Base-by-base conservation (phyloP, 1,140 invertebrate species). In the Bombus cullumanus region DNA sequence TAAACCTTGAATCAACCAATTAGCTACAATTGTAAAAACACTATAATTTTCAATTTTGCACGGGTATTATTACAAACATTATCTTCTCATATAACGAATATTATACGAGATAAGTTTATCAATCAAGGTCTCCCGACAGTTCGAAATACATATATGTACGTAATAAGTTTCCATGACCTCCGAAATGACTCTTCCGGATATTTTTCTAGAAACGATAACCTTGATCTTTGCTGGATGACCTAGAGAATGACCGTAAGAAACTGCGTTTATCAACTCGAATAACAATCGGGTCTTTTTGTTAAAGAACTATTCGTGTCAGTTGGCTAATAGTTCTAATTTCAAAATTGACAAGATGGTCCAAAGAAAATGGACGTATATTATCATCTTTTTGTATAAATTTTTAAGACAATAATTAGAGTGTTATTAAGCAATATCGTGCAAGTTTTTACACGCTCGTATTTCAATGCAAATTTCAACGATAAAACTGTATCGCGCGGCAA, bases 31-130 rank as follows among this genome's bases (percentile, higher is more conserved):
- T 59, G 39, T 18, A 34, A 22, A 31, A n/a, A 8, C 5, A 12
- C 41, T 47, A 31, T 53, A 53, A 68, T 83, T 15, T 39, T 77
- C 62, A 68, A 83, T 83, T 77, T 77, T 66, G 2, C n/a, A 83
- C 62, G 79, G 68, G 15, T 72, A 53, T 77, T 28, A 64, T 57
- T 28, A 39, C 39, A 12, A 15, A 31, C 41, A 43, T 8, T 39
- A 64, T 62, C 41, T 77, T 22, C 13, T 31, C 28, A 3, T 6
- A 43, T 43, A 41, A 43, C 39, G 71, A 31, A n/a, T 31, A 31
- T 43, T 18, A 43, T 18, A 6, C 12, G 8, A 76, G 34, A 39
- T 37, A 76, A 37, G 6, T 53, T 53, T n/a, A 15, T 25, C 2
- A 31, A 34, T 43, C 59, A 66, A 66, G 28, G 22, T 28, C 47